phyloP scores from a whole-genome alignment of 2,888 invertebrate species.

The Hecatera dysodea region DNA sequence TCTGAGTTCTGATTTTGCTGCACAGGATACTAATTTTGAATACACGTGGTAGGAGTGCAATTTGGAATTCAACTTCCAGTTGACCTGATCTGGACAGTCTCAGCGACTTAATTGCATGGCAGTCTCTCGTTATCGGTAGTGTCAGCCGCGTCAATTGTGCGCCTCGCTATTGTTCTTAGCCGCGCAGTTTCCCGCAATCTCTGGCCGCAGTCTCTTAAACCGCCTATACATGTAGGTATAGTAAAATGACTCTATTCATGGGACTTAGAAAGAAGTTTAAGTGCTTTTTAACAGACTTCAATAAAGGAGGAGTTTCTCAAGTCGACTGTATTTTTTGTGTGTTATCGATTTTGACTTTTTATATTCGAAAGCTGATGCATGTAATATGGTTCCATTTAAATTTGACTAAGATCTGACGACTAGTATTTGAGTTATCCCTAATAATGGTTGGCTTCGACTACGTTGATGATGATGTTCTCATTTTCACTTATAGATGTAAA shows the following conservation, averaged over 20 bases:
- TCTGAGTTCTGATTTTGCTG: conserved; percentile 1
- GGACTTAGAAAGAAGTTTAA: not conserved
- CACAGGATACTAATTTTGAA: not conserved
- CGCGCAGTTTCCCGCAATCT: conserved; percentile 16
- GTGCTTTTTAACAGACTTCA: no score
- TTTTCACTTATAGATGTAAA: no score
- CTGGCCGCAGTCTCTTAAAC: conserved; percentile 21
- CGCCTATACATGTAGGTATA: conserved; percentile 1
- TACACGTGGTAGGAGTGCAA: not conserved
- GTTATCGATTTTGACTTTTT: no score
- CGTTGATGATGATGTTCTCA: no score
- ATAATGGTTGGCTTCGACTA: no score
- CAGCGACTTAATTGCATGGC: conserved; percentile 18
- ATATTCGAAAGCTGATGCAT: no score
- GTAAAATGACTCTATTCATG: conserved; percentile 7
- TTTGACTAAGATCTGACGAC: no score
- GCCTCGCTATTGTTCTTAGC: conserved; percentile 21
- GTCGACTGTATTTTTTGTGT: no score
- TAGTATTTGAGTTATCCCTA: no score
- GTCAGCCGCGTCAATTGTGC: conserved; percentile 15
- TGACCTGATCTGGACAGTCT: not conserved
- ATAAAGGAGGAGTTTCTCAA: no score
- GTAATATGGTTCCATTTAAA: no score
- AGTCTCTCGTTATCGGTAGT: conserved; percentile 6
- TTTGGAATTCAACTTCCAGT: not conserved